Evolutionary conservation across 2,888 invertebrate genomes (phyloP), one percentile per base, ranked within the genome.

Genomic region (Gibbula magus): DNA sequence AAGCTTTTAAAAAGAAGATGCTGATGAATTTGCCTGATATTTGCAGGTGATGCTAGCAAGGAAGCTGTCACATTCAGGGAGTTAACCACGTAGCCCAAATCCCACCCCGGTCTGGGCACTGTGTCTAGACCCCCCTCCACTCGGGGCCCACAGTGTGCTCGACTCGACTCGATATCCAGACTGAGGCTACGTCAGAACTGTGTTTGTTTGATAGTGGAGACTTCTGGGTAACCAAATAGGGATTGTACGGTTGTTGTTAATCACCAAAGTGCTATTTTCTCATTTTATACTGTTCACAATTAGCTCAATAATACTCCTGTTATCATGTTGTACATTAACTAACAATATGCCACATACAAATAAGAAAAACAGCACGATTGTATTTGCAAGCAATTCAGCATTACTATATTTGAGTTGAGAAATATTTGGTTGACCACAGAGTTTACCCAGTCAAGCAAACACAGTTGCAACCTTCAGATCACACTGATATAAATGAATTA

Each of bases 211-310:
- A 70, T 70, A 45, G 45, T 13, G 45, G 45, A 45, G 56, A 56
- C 20, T 35, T n/a, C n/a, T 70, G 70, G 18, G 20, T 39, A 29
- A 35, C 70, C n/a, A 35, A 3, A 32, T 20, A 39, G 10, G 70
- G 70, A 32, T 70, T 35, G 35, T 70, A 70, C 32, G 20, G 20
- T 25, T 35, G 35, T 70, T 20, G 20, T 70, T 39, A 32, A 70
- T 70, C 70, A 70, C 70, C 70, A 32, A 70, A 70, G 70, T 70
- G 70, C 70, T 70, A 70, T 13, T 70, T 70, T 39, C 70, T 32
- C 39, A 70, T 70, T 61, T 70, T 70, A 70, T 70, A 70, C 35
- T 29, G 29, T 16, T 61, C 61, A 61, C 61, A 61, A 61, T 32
- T 70, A 70, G 70, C 70, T 70, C 70, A 70, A 70, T 32, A 29